Evolutionary conservation across 2,888 invertebrate genomes (phyloP).

Genomic region (Nomada ferruginata): DNA sequence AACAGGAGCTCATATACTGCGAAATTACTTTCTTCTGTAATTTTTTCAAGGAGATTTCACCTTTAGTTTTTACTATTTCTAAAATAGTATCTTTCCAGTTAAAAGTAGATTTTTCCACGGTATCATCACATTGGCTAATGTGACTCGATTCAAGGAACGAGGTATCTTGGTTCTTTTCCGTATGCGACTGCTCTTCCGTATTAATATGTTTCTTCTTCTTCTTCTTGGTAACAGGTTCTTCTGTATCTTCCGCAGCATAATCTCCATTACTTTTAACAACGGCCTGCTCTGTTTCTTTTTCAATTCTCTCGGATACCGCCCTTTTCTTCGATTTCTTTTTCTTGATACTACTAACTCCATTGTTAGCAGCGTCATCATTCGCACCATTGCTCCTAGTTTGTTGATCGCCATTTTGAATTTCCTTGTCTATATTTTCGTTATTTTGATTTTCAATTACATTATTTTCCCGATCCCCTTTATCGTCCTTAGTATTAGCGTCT

Average conservation of each 20-base stretch:
- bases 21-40: constrained; percentile 91
- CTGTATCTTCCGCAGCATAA: constrained; percentile 6
- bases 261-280: constrained; percentile 42
- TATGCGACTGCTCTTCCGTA: constrained; percentile 43
- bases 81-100: constrained; percentile 77
- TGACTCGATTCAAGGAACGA: constrained; percentile 29
- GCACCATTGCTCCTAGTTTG: constrained; percentile 36
- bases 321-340: constrained; percentile 76
- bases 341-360: constrained; percentile 15
- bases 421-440: constrained; percentile 76
- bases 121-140: constrained; percentile 23
- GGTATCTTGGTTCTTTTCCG: constrained; percentile 36
- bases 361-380: not conserved
- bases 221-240: constrained; percentile 51
- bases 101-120: constrained; percentile 66
- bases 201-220: constrained; percentile 27
- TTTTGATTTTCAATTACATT: constrained; percentile 76
- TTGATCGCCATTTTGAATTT: constrained; percentile 70
- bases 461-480: constrained; percentile 55
- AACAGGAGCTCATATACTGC: constrained; percentile 86
- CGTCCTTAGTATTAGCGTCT: constrained; percentile 11
- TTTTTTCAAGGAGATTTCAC: constrained; percentile 89
- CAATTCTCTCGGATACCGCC: constrained; percentile 38
- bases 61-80: constrained; percentile 81
- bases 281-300: constrained; percentile 52